Conservation (phyloP, 2,113 vertebrate species). For the Steatornis caripensis region DNA sequence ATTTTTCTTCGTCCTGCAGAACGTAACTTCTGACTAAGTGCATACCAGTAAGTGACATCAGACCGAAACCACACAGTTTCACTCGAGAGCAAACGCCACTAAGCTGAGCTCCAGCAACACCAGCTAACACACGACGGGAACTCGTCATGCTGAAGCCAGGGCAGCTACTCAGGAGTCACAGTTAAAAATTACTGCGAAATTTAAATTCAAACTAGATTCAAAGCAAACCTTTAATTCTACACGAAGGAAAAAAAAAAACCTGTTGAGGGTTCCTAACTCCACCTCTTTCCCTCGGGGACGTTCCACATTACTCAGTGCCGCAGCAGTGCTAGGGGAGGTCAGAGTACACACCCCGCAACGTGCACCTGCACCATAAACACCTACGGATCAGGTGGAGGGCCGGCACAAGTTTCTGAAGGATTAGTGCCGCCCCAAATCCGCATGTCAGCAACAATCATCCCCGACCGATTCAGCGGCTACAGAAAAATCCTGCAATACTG, state of each 20-base stretch:
- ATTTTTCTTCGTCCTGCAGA: background rate
- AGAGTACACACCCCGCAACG: slow-evolving; percentile 10
- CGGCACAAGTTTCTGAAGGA: background rate
- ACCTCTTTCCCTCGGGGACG: background rate
- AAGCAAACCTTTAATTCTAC: background rate
- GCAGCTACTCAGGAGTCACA: background rate
- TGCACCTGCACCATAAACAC: slow-evolving; percentile 37
- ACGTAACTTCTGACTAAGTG: background rate
- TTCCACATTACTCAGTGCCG: background rate
- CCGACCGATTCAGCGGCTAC: background rate
- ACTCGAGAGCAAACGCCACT: background rate
- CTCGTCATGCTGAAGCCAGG: background rate
- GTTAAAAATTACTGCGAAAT: background rate
- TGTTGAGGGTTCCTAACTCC: slow-evolving; percentile 34
- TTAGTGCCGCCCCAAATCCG: background rate
- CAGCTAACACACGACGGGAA: background rate
- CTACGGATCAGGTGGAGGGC: slow-evolving; percentile 8
- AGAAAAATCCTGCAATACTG: slow-evolving; percentile 3
- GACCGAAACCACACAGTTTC: slow-evolving; percentile 78
- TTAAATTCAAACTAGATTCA: background rate
- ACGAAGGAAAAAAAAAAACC: background rate
- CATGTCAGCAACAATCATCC: slow-evolving; percentile 4
- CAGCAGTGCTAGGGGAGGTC: background rate
- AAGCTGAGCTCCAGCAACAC: background rate
- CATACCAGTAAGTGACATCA: slow-evolving; percentile 67